Percentiles rank a stretch among this genome's conserved stretches.
Evolutionary conservation across 2,797 vertebrate genomes (phyloP).

Genomic region (Cuniculus paca): DNA sequence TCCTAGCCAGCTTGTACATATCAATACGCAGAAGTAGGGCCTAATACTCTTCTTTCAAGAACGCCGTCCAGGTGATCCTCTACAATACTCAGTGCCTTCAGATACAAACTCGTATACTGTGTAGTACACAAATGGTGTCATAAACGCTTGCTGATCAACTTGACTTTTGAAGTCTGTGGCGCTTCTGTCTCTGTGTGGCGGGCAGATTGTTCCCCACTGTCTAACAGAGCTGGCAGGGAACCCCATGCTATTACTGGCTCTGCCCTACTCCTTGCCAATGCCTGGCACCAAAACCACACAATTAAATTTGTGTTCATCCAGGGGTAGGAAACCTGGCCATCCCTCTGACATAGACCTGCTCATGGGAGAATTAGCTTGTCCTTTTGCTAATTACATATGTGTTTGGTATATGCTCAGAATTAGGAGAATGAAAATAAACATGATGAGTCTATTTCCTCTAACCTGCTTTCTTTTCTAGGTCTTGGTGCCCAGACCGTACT

Average conservation of each 20-base stretch:
- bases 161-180: background rate
- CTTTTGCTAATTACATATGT: slow-evolving; percentile 9
- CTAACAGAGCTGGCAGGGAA: background rate
- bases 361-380: background rate
- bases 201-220: rapidly evolving
- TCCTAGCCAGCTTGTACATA: background rate
- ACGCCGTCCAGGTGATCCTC: no score
- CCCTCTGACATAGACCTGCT: background rate
- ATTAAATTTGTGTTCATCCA: background rate
- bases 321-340: background rate
- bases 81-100: background rate
- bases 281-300: background rate
- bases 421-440: background rate
- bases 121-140: background rate
- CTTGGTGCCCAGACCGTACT: slow-evolving; percentile 93
- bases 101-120: background rate
- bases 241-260: background rate
- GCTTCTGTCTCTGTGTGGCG: background rate
- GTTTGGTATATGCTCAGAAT: slow-evolving; percentile 39
- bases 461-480: slow-evolving; percentile 86
- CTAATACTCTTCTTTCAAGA: background rate
- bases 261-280: background rate
- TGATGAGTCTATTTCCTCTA: slow-evolving; percentile 53
- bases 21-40: background rate
- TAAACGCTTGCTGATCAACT: background rate